Percentiles rank a stretch among this genome's conserved stretches.
Evolutionary conservation across 23 tunicate species (phyloP).

Genomic region (Trididemnum miniatum): DNA sequence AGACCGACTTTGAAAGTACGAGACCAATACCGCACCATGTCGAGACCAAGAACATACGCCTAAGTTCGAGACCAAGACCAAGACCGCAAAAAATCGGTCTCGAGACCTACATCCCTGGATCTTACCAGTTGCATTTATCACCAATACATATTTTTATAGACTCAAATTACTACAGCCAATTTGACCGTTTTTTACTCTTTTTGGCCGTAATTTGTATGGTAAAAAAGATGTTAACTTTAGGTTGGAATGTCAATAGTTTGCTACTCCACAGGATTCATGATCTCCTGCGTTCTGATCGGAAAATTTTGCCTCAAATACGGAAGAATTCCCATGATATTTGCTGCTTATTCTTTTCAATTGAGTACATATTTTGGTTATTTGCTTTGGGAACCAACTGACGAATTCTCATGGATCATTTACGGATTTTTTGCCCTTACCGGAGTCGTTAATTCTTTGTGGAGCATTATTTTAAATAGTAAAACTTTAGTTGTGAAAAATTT

Average conservation of each 20-base stretch:
- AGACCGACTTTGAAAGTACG: too few species aligned
- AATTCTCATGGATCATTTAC: conserved; percentile 6
- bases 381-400: not conserved
- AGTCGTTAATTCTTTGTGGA: not conserved
- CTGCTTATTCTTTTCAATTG: not conserved
- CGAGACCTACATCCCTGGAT: too few species aligned
- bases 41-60: too few species aligned
- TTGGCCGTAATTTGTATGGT: too few species aligned
- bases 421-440: not conserved
- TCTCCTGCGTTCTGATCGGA: not conserved
- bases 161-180: too few species aligned
- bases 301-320: not conserved
- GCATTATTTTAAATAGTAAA: conserved; percentile 11
- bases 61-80: too few species aligned
- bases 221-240: not conserved
- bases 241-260: not conserved
- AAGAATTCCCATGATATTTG: not conserved
- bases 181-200: too few species aligned
- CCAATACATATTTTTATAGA: too few species aligned
- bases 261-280: not conserved
- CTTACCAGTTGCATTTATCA: too few species aligned
- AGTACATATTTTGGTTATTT: not conserved
- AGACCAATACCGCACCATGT: too few species aligned
- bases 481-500: too few species aligned
- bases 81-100: too few species aligned